These are phyloP conservation scores for Panulirus ornatus DNA, from an alignment of 1,140 invertebrate species.

Conservation along the genomic window DNA sequence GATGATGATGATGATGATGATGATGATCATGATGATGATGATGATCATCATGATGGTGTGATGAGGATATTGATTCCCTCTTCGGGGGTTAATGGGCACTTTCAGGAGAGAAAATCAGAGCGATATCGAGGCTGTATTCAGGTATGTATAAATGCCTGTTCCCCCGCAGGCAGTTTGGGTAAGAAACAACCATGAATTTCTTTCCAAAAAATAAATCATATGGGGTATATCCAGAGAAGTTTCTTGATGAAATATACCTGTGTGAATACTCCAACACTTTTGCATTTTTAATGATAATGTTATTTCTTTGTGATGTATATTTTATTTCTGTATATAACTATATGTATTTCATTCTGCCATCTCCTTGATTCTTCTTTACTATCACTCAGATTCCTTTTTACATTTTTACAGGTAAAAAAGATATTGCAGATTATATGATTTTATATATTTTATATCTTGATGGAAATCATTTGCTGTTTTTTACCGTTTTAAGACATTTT, in stretches of 20 bases:
- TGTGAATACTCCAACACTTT: neutral
- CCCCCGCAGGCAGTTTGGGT: conserved; percentile 33
- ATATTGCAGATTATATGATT: no score
- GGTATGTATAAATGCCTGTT: conserved; percentile 48
- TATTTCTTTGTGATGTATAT: neutral
- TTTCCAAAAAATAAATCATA: neutral
- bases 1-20: conserved; percentile 51
- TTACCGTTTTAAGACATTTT: neutral
- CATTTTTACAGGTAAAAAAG: no score
- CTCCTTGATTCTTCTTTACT: neutral
- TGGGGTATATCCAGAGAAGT: neutral
- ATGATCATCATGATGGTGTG: conserved; percentile 26
- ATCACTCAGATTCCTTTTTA: no score
- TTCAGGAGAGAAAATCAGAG: conserved; percentile 58
- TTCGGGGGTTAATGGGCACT: conserved; percentile 63
- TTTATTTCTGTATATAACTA: neutral
- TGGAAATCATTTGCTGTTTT: no score
- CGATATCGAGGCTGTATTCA: conserved; percentile 45
- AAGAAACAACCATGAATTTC: neutral
- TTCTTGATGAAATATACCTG: neutral
- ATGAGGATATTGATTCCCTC: conserved; percentile 55
- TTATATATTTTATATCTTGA: no score
- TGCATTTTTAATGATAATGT: neutral
- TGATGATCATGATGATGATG: conserved; percentile 45
- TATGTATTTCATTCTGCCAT: neutral